Evolutionary conservation across 2,888 invertebrate species (phyloP).

Genomic region (Latrodectus elegans): DNA sequence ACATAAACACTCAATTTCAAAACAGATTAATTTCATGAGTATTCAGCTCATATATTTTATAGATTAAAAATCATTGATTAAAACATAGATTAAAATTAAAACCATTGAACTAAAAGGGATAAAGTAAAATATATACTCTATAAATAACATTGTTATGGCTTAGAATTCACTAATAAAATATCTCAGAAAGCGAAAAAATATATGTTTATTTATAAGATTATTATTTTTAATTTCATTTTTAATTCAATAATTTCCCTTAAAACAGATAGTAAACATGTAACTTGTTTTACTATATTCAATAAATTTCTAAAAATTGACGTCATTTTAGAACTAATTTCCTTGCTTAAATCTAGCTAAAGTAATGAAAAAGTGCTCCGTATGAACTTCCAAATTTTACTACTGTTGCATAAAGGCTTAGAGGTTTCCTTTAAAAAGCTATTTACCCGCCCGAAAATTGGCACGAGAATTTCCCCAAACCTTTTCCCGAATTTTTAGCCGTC

Average conservation of each 20-base stretch:
- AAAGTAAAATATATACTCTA: no score
- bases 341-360: not conserved
- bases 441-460: not conserved
- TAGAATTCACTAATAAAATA: no score
- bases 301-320: not conserved
- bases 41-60: no score
- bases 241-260: not conserved
- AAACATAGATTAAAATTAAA: no score
- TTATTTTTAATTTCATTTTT: not conserved
- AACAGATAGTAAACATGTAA: not conserved
- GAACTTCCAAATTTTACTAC: not conserved
- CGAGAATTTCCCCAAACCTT: constrained; percentile 4
- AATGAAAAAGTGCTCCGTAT: not conserved
- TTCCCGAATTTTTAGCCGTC: not conserved
- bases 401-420: not conserved
- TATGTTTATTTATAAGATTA: no score
- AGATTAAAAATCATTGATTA: no score
- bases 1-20: no score
- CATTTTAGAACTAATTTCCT: not conserved
- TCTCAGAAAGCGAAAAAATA: no score
- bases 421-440: not conserved
- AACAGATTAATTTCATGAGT: no score
- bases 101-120: no score
- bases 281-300: not conserved
- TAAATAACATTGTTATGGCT: no score